Base-by-base conservation (phyloP, 2,797 vertebrate genomes). In the Mallotus villosus region DNA sequence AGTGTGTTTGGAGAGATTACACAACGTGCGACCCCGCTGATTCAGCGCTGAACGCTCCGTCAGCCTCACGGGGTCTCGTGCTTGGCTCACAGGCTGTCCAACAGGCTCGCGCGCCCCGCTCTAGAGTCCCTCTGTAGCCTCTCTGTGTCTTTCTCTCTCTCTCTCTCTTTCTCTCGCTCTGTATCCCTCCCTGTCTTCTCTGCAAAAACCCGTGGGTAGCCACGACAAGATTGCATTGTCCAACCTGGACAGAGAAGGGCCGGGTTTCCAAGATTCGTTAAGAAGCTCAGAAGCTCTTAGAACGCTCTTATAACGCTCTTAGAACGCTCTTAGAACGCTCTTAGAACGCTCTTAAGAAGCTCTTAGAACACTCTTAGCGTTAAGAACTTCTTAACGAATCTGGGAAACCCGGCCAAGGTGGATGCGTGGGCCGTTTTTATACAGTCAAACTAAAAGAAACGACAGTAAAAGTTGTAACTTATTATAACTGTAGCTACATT, bases 161-260 rank as follows among this genome's bases (percentile, higher is more conserved):
- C 61, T 29, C 22, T 21, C 32, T 49, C 8, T 49, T 17, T 22
- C 12, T 67, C 14, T 25, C 21, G 46, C 17, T 49, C 1, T 51
- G 2, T 25, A 3, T 65, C 8, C 16, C 11, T 41, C 34, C 24
- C 34, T 69, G 2, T 7, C 21, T 29, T 17, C 3, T 19, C 24
- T 37, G 3, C 73, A 63, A 89, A 90, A 85, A 89, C 85, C 79
- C 82, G 87, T 84, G 82, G 86, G 46, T 19, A 37, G 25, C 64
- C 1, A 24, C 89, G 89, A 89, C 89, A 89, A 74, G 77, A 81
- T 76, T 85, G 83, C 90, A 89, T 91, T 92, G 90, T 92, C 81
- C 57, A 76, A 73, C 76, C 49, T 25, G 88, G 86, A 86, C 85
- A 85, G 82, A 5, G 6, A 24, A 67, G n/a, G n/a, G n/a, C n/a